Percentiles rank a stretch among this genome's conserved stretches.
phyloP scores from a whole-genome alignment of 2,113 vertebrate species.

The Montifringilla adamsi region DNA sequence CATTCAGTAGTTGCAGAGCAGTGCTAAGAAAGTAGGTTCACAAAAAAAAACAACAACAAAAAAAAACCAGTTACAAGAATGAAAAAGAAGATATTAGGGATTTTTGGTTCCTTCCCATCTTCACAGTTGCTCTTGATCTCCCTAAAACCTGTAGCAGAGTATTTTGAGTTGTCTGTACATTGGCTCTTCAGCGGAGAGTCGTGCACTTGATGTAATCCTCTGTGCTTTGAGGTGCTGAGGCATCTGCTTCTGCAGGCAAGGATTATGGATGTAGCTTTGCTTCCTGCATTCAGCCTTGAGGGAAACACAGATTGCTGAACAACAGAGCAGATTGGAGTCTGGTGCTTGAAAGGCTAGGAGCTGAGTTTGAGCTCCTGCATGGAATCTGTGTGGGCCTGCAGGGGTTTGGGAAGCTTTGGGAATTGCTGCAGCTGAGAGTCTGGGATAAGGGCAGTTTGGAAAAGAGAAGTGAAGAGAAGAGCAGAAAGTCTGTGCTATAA shows the following conservation, averaged over 20 bases:
- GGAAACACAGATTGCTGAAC: background rate
- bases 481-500: background rate
- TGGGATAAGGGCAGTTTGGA: background rate
- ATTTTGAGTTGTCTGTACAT: background rate
- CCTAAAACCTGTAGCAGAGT: background rate
- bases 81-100: background rate
- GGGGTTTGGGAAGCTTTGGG: background rate
- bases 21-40: background rate
- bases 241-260: background rate
- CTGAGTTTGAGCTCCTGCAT: background rate
- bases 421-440: background rate
- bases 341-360: background rate
- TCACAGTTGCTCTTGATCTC: background rate
- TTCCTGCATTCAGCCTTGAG: background rate
- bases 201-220: background rate
- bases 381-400: background rate
- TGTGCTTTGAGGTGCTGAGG: slow-evolving; percentile 3
- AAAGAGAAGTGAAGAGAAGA: background rate
- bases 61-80: background rate
- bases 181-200: background rate
- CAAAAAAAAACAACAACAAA: background rate
- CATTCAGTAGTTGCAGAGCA: background rate
- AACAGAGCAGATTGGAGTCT: background rate
- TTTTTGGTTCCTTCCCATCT: background rate
- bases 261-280: background rate